Evolutionary conservation across 2,113 vertebrate genomes (phyloP).

Genomic region (Rhipidura dahli): DNA sequence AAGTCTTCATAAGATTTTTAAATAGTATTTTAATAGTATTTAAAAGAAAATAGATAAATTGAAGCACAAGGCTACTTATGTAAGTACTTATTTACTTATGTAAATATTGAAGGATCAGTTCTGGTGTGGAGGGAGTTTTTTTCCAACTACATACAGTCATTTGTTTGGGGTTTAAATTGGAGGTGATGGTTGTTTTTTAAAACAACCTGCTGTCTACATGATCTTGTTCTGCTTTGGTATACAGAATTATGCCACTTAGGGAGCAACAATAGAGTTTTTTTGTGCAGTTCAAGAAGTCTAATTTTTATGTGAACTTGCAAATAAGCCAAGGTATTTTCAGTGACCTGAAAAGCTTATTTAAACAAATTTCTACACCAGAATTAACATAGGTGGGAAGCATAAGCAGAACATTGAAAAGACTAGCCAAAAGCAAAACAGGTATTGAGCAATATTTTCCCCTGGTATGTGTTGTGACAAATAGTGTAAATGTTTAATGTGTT

Average conservation of each 20-base stretch:
- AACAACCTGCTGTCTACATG: neutral
- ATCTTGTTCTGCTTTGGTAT: neutral
- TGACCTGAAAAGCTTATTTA: neutral
- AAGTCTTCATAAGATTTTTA: neutral
- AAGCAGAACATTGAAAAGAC: neutral
- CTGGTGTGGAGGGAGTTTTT: neutral
- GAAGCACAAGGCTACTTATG: neutral
- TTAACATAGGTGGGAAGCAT: neutral
- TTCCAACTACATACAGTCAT: neutral
- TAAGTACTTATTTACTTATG: no score
- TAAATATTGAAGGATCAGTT: neutral
- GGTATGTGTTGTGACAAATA: neutral
- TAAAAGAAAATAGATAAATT: neutral
- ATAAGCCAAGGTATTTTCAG: neutral
- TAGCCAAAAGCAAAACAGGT: neutral
- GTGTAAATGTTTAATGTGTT: neutral
- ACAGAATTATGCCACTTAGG: neutral
- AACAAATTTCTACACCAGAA: neutral
- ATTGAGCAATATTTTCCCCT: neutral
- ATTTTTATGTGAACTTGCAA: neutral
- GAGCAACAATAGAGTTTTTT: no score
- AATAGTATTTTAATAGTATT: neutral
- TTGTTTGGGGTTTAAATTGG: neutral
- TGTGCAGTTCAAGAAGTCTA: neutral
- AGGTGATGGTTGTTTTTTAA: neutral